A percentile compares a stretch with the other conserved stretches of the same genome.
phyloP scores from a whole-genome alignment of 2,888 invertebrate species.

The Drosophila demipolita region DNA sequence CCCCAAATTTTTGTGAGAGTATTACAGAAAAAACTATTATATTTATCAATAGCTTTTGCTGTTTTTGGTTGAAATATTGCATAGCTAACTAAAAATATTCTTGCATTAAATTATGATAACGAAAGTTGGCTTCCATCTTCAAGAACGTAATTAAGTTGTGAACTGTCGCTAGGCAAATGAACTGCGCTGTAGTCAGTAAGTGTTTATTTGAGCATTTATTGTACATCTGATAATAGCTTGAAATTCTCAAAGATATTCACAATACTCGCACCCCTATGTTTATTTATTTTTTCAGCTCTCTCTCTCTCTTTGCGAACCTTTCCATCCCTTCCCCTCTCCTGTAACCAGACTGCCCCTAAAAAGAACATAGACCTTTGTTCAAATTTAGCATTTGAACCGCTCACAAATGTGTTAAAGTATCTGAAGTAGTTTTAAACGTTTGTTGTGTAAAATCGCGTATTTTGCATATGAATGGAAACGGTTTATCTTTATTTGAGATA shows the following conservation, averaged over 20 bases:
- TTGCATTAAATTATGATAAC: background rate
- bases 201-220: conserved; percentile 33
- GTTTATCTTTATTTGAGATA: conserved; percentile 16
- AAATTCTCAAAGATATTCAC: conserved; percentile 20
- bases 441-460: conserved; percentile 12
- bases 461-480: conserved; percentile 35
- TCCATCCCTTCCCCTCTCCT: background rate
- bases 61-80: background rate
- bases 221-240: conserved; percentile 41
- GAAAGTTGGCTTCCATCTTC: background rate
- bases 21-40: background rate
- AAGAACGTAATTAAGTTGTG: background rate
- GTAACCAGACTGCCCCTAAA: background rate
- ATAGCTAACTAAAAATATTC: background rate
- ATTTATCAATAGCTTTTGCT: background rate
- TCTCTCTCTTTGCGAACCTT: background rate
- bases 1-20: background rate
- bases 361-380: conserved; percentile 3
- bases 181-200: conserved; percentile 23
- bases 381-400: conserved; percentile 12
- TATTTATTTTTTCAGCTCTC: conserved; percentile 14
- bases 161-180: conserved; percentile 9
- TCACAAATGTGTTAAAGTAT: background rate
- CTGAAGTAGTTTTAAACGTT: conserved; percentile 16
- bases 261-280: conserved; percentile 2